Evolutionary conservation across 2,113 vertebrate genomes (phyloP), one percentile per base, ranked within the genome.

Genomic region (Hypomesus transpacificus): DNA sequence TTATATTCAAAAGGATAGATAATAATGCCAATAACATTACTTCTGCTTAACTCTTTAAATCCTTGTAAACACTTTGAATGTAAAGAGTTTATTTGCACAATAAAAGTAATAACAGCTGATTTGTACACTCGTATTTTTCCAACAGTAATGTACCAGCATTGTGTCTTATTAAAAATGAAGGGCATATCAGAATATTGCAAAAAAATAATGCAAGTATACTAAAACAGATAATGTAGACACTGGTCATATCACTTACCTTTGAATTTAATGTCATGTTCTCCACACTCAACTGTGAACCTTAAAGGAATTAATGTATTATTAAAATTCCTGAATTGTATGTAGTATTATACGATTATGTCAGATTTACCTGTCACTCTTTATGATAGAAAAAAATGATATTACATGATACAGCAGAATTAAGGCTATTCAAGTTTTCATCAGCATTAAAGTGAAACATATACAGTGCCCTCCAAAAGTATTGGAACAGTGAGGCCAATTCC

Each of bases 21-120:
- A 52, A 46, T 46, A 46, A 2, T 46, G 7, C 39, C 8, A 46
- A 11, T 18, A 56, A 24, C 17, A n/a, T 20, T 50, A 8, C 21
- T 65, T 64, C 18, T 62, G 22, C 4, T 71, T 24, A 56, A 14
- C 22, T 17, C 6, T 5, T 66, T 63, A 0, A 60, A 13, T 60
- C 17, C 17, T 62, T 62, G 60, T 28, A 62, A 62, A 63, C 60
- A 62, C 16, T 8, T 63, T 24, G 24, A 11, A 26, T 65, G 39
- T 21, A 11, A 58, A 1, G 26, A 58, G 3, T 83, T 62, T 83
- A 78, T 86, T 80, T 83, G 20, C 62, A 82, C 72, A 78, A 68
- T 76, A 31, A 74, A 71, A 73, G 57, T 28, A 46, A 68, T 66
- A 60, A 75, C 21, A 53, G 13, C 14, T 46, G 39, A 46, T 46